phyloP scores from a whole-genome alignment of 2,888 invertebrate species.

The Chrysomela aeneicollis region DNA sequence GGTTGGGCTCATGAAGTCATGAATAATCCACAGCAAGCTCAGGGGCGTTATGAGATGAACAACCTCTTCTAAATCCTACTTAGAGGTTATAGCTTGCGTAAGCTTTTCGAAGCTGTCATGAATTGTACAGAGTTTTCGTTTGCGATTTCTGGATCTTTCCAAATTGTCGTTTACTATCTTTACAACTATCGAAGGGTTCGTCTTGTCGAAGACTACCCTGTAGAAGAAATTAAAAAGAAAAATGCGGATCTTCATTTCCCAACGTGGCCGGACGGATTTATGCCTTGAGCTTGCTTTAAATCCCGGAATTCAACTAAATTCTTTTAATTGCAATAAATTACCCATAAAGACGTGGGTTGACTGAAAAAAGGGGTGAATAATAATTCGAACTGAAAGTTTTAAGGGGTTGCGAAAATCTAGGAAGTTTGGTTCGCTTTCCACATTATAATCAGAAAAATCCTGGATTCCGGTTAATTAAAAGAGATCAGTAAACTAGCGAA shows the following conservation, averaged over 20 bases:
- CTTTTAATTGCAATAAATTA: conserved; percentile 27
- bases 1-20: too few species aligned
- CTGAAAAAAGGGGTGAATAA: conserved; percentile 27
- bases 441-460: conserved; percentile 20
- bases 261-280: conserved; percentile 9
- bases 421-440: conserved; percentile 16
- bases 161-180: too few species aligned
- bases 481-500: too few species aligned
- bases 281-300: conserved; percentile 8
- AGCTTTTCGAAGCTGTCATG: too few species aligned
- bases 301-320: conserved; percentile 16
- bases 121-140: too few species aligned
- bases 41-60: neutral
- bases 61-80: too few species aligned
- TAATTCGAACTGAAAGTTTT: conserved; percentile 22
- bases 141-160: too few species aligned
- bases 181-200: too few species aligned
- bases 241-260: conserved; percentile 9
- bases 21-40: too few species aligned
- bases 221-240: neutral
- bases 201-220: neutral
- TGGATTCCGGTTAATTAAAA: neutral
- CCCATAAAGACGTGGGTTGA: conserved; percentile 13
- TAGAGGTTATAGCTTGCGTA: too few species aligned
- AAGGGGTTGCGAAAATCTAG: conserved; percentile 19